Base-by-base conservation (phyloP, 2,888 invertebrate species). In the Noctua pronuba region DNA sequence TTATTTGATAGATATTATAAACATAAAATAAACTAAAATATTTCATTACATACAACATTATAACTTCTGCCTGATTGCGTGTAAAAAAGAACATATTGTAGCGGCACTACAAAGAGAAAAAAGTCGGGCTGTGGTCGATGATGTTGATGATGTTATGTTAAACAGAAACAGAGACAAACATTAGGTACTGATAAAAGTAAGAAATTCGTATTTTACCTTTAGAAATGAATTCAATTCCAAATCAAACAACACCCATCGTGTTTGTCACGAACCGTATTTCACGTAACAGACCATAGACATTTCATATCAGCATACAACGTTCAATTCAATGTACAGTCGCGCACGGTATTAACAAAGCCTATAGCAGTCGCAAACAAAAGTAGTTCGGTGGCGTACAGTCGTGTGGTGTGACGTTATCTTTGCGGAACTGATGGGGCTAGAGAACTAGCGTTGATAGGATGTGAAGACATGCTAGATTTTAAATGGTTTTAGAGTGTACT, bases 381-480 rank as follows among this genome's bases (percentile, higher is more conserved):
- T 90, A 83, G 83, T 85, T 84, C 77, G 83, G 80, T 83, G 13
- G 67, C 74, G 79, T 75, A 77, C 71, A 66, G 73, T 66, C 73
- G 76, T 35, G 79, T 78, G 68, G 80, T 71, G 83, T 88, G 91
- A 90, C 90, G 88, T 89, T 91, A 91, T 91, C 91, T 82, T 77
- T 79, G 64, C 77, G 60, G 79, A 69, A 44, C 46, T 67, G 77
- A 75, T 79, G 52, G 55, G 86, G 90, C 84, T n/a, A 83, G 3
- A 13, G 52, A 70, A 49, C 0, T 2, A 8, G 80, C 75, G 78
- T 1, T 16, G 44, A 11, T 66, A 28, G 62, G 11, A 52, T 38
- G 11, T 8, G 4, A 62, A 35, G 1, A 24, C 49, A 28, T n/a
- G 24, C 0, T 5, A 66, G 10, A 7, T 41, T 49, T 46, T 52